phyloP scores from a whole-genome alignment of 2,888 invertebrate genomes.

The Stegophylla sp. region DNA sequence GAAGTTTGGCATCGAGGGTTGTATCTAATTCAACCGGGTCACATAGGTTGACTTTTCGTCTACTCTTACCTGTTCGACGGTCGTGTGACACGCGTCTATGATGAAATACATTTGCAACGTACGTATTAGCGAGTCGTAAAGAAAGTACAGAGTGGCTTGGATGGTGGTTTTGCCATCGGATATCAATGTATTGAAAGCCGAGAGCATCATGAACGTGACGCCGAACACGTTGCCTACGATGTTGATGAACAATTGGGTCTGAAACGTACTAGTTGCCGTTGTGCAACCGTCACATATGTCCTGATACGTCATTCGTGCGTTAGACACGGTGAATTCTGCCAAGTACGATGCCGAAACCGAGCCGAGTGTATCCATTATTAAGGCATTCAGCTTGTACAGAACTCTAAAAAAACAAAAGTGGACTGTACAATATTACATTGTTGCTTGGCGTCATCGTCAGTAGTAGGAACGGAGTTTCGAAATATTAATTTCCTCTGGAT shows the following conservation, averaged over 20 bases:
- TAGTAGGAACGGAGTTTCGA: too few species aligned
- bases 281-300: constrained; percentile 29
- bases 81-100: constrained; percentile 38
- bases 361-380: constrained; percentile 14
- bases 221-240: constrained; percentile 45
- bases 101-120: constrained; percentile 42
- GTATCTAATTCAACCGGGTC: too few species aligned
- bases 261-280: constrained; percentile 23
- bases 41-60: too few species aligned
- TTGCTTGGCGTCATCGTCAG: too few species aligned
- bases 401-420: not conserved
- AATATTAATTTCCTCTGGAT: too few species aligned
- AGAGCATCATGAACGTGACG: constrained; percentile 53
- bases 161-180: constrained; percentile 6
- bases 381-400: constrained; percentile 13
- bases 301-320: constrained; percentile 29
- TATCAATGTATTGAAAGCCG: constrained; percentile 38
- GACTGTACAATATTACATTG: too few species aligned
- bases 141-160: constrained; percentile 19
- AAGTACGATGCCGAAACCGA: constrained; percentile 7
- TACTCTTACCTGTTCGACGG: constrained; percentile 46
- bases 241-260: constrained; percentile 52
- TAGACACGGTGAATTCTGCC: constrained; percentile 12
- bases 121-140: constrained; percentile 45
- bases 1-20: too few species aligned